Conservation (phyloP, 2,797 vertebrate species). For the Podarcis siculus region DNA sequence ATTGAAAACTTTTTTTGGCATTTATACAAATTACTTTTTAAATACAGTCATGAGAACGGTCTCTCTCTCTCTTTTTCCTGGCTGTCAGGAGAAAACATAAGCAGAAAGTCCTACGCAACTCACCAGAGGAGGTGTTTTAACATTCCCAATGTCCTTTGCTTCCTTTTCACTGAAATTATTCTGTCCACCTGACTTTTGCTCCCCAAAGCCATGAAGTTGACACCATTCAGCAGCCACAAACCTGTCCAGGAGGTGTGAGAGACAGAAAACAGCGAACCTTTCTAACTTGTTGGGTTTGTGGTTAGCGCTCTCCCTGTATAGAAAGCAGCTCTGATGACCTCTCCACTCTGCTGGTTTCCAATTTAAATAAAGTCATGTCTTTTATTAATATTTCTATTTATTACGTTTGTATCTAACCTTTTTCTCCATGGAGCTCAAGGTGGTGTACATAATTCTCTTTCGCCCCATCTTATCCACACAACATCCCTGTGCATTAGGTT, state of each 20-base stretch:
- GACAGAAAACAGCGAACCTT: conserved; percentile 41
- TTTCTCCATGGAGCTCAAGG: too few relatives aligned
- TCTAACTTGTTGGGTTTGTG: not conserved
- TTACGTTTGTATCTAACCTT: too few relatives aligned
- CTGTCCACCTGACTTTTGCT: conserved; percentile 23
- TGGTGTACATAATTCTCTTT: too few relatives aligned
- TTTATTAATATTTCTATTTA: too few relatives aligned
- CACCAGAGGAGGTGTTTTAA: conserved; percentile 63
- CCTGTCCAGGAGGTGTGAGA: conserved; percentile 56
- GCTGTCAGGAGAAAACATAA: conserved; percentile 46
- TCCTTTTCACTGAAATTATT: conserved; percentile 51
- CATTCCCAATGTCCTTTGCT: conserved; percentile 33
- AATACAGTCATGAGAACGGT: conserved; percentile 29
- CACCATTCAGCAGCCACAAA: conserved; percentile 36
- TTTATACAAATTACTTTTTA: conserved; percentile 8
- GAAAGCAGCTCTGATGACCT: not conserved
- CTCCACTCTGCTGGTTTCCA: not conserved
- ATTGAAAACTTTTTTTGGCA: not conserved
- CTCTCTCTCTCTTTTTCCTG: conserved; percentile 2
- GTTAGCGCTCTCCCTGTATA: not conserved
- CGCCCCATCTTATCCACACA: too few relatives aligned
- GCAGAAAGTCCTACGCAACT: conserved; percentile 35
- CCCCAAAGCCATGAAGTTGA: conserved; percentile 49
- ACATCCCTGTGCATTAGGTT: too few relatives aligned
- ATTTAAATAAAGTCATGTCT: not conserved